A percentile compares a stretch with the other conserved stretches of the same genome.
Conservation (phyloP, 2,113 vertebrate species). For the Chloropsis hardwickii region DNA sequence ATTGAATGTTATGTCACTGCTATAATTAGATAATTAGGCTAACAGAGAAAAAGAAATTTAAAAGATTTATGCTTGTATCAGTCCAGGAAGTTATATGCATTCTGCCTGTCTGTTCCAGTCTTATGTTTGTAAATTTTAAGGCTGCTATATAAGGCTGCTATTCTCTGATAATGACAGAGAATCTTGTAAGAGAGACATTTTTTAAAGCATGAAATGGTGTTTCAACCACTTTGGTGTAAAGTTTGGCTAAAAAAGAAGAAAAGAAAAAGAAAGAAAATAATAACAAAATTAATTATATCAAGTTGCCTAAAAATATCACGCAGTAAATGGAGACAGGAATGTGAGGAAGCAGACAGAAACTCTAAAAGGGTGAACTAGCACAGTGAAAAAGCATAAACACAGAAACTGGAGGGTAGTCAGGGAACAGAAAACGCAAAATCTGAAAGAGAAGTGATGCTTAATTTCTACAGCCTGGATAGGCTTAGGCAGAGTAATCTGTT, state of each 20-base stretch:
- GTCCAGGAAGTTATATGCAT: not conserved
- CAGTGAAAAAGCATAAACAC: not conserved
- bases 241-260: not conserved
- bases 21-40: not conserved
- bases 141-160: not conserved
- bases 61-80: not conserved
- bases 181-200: not conserved
- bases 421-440: not conserved
- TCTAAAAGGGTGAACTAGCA: not conserved
- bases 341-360: not conserved
- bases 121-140: not conserved
- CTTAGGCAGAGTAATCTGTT: not conserved
- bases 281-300: not conserved
- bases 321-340: not conserved
- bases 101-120: not conserved
- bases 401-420: not conserved
- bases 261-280: accelerated
- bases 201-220: not conserved
- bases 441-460: not conserved
- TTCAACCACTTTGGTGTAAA: not conserved
- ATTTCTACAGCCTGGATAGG: not conserved
- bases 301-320: not conserved
- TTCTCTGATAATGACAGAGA: not conserved
- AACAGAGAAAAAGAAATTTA: not conserved
- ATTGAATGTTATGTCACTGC: not conserved